Evolutionary conservation across 2,888 invertebrate species (phyloP).

Genomic region (Augochlorella aurata): DNA sequence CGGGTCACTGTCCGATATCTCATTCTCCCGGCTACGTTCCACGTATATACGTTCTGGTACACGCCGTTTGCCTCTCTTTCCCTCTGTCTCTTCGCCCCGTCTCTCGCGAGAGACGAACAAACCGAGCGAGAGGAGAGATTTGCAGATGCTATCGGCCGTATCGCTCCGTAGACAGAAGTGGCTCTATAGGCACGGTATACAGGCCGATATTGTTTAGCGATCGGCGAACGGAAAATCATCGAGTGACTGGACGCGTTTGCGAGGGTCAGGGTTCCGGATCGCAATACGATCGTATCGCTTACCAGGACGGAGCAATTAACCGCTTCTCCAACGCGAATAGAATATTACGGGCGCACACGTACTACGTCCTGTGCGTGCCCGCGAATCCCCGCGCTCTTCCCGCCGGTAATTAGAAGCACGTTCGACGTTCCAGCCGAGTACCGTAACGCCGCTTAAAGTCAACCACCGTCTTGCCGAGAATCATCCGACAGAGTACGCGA

Average conservation of each 20-base stretch:
- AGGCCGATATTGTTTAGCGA: slow-evolving; percentile 56
- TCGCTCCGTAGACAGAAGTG: slow-evolving; percentile 59
- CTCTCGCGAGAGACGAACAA: neutral
- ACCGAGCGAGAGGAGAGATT: slow-evolving; percentile 45
- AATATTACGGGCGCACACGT: neutral
- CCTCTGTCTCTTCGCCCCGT: neutral
- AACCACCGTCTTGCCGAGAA: slow-evolving; percentile 13
- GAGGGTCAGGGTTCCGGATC: slow-evolving; percentile 46
- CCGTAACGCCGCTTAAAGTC: neutral
- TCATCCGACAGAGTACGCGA: slow-evolving; percentile 17
- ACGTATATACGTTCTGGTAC: slow-evolving; percentile 58
- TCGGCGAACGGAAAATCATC: slow-evolving; percentile 53
- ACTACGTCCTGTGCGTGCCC: neutral
- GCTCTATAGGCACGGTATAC: slow-evolving; percentile 30
- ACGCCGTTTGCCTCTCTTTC: slow-evolving; percentile 41
- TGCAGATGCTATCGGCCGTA: slow-evolving; percentile 65
- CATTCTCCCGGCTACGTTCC: slow-evolving; percentile 60
- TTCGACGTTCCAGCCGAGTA: neutral
- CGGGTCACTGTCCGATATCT: slow-evolving; percentile 71
- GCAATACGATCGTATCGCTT: slow-evolving; percentile 22
- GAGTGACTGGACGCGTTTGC: slow-evolving; percentile 51
- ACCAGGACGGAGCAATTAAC: slow-evolving; percentile 7
- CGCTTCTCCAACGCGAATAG: neutral
- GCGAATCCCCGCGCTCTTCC: neutral
- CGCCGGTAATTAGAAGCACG: slow-evolving; percentile 15